phyloP scores from a whole-genome alignment of 2,113 vertebrate species.

The Leptosomus discolor region DNA sequence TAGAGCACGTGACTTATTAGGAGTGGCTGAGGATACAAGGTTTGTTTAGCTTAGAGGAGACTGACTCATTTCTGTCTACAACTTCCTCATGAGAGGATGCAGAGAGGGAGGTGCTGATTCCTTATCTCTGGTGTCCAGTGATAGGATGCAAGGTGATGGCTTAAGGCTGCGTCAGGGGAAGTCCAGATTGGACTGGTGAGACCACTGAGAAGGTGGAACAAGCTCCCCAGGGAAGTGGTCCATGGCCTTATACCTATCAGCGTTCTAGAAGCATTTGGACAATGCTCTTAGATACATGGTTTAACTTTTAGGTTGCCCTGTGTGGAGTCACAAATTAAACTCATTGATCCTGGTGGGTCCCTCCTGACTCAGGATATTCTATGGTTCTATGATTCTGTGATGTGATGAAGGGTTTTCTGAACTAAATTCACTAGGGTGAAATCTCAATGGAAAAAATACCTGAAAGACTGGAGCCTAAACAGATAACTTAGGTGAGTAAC shows the following conservation, averaged over 20 bases:
- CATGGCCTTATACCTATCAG: fast-evolving
- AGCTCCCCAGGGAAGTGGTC: neutral
- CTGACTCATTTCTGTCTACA: neutral
- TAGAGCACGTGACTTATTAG: neutral
- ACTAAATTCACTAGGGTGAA: neutral
- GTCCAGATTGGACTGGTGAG: too few relatives aligned
- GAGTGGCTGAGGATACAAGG: neutral
- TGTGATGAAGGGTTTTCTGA: neutral
- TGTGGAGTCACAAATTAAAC: neutral
- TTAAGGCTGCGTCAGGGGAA: neutral
- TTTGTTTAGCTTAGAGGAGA: neutral
- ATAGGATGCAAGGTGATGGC: fast-evolving
- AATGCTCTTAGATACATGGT: fast-evolving
- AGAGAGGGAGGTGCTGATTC: neutral
- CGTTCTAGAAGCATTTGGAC: neutral
- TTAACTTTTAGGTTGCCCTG: neutral
- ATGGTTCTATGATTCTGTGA: neutral
- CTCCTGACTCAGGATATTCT: neutral
- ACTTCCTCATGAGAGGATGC: neutral
- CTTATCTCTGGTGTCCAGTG: neutral
- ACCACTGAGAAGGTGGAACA: neutral
- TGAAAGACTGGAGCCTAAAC: neutral
- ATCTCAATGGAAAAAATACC: neutral
- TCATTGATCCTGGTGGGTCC: fast-evolving
- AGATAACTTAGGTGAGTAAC: neutral